Evolutionary conservation across 2,888 invertebrate genomes (phyloP), one percentile per base, ranked within the genome.

Genomic region (Aricia artaxerxes): DNA sequence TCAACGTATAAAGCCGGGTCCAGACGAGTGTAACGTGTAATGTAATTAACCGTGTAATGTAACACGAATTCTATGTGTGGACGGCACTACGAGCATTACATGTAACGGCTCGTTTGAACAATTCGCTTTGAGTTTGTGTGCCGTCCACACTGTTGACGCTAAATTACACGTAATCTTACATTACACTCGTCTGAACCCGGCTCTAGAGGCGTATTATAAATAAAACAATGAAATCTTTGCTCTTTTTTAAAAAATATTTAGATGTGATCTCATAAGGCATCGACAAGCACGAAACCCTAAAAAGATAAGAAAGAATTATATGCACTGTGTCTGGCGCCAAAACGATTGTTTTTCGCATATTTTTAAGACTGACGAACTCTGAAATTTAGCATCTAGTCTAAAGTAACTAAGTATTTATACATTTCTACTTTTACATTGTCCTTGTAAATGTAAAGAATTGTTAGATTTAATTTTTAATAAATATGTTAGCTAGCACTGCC

Each of bases 351-450:
- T 64, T 31, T 61, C 7, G 61, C 61, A 31, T 49, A 11, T 75
- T 11, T 75, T 79, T 81, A 80, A 82, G 78, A 80, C 77, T 81
- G 81, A 80, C 76, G 31, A 69, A 78, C 61, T 76, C 64, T 80
- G 81, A 77, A 80, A 77, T 81, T 79, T 69, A 77, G 80, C 77
- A 80, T 84, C 84, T 85, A 85, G 85, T 85, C 84, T 84, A 82
- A 81, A 81, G 49, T 75, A 9, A 13, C 11, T 75, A 49, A 49
- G 9, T 49, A 82, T 83, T 82, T 79, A 80, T 77, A 78, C 64
- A 49, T 64, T 81, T 81, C 75, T 82, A 80, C 73, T 81, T 82
- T 83, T 82, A 81, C 80, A 77, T 79, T 69, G 64, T 81, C 60
- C 60, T 77, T 79, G 77, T 80, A 76, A 80, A 80, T 78, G 72